Percentiles rank a stretch among this genome's conserved stretches.
These are phyloP conservation scores for Rhodophaea formosa DNA, from an alignment of 2,888 invertebrate species.

Conservation along the genomic window DNA sequence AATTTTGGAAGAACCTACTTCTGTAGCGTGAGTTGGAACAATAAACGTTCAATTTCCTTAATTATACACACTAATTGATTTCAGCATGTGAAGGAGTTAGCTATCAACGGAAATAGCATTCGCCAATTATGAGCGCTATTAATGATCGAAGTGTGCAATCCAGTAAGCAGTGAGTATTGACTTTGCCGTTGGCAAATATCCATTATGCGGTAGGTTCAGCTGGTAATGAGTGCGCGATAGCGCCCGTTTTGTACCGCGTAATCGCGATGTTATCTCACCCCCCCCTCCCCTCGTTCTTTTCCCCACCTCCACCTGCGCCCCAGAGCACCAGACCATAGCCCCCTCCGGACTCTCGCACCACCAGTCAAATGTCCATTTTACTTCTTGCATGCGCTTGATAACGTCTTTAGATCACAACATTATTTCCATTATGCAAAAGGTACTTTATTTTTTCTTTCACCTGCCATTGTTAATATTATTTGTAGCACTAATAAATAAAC, in stretches of 20 bases:
- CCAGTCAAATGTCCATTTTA: conserved; percentile 31
- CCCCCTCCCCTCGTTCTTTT: conserved; percentile 31
- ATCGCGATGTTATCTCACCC: conserved; percentile 68
- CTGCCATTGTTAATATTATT: neutral
- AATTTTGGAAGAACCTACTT: conserved; percentile 12
- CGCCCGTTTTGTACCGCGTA: conserved; percentile 75
- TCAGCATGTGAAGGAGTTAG: conserved; percentile 14
- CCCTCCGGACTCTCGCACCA: conserved; percentile 33
- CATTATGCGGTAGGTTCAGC: conserved; percentile 58
- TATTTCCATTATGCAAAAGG: neutral
- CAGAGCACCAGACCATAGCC: conserved; percentile 51
- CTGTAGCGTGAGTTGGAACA: conserved; percentile 12
- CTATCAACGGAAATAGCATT: conserved; percentile 22
- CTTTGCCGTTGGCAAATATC: conserved; percentile 31
- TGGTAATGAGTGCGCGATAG: conserved; percentile 66
- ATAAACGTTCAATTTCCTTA: conserved; percentile 16
- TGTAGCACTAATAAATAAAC: neutral
- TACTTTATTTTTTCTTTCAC: neutral
- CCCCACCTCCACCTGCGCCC: conserved; percentile 30
- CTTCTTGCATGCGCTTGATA: conserved; percentile 23
- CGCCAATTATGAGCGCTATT: conserved; percentile 24
- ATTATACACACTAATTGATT: conserved; percentile 15
- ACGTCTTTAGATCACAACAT: conserved; percentile 5
- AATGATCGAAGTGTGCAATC: conserved; percentile 19
- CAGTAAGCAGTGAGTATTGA: conserved; percentile 2